Base-by-base conservation (phyloP, 2,113 vertebrate species). In the Hyaena hyaena region DNA sequence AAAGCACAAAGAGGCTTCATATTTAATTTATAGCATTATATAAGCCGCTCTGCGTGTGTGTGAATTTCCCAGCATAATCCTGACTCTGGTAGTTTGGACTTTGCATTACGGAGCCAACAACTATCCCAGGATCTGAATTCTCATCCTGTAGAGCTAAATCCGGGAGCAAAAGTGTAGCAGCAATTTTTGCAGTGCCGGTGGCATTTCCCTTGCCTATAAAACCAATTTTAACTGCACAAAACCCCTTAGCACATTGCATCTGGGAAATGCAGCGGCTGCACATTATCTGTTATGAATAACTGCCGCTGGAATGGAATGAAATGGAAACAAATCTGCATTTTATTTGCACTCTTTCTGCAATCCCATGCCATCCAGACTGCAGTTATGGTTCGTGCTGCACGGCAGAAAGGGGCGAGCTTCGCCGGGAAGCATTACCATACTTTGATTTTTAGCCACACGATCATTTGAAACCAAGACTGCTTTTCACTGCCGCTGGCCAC, bases 321-420 rank as follows among this genome's bases (percentile, higher is more conserved):
- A 97, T 97, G 61, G 96, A 98, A 98, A 98, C 98, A 98, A 98
- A 98, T 99, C 98, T 98, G 98, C 98, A 98, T 98, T 98, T 98
- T 98, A 98, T 98, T 98, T 98, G 98, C 95, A 95, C 97, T 98
- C 98, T 95, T 84, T 96, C 96, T 98, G 97, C 97, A 95, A 95
- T 98, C 97, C 98, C 98, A 98, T 45, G 88, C 98, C 96, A 96
- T 96, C 97, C 97, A 95, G 98, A 97, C 97, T 96, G 98, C 98
- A 98, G 97, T 95, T 96, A 89, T 35, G 24, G 94, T 97, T 94
- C 50, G 26, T 53, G 97, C 79, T 77, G 65, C 94, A 43, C 85
- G n/a, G 90, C 97, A 58, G 95, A 97, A 97, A 95, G 97, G 83
- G 95, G 88, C 61, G 69, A 74, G 89, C 79, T 94, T 82, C 96